Conservation (phyloP, 1,140 invertebrate genomes). For the Tetragnatha versicolor region DNA sequence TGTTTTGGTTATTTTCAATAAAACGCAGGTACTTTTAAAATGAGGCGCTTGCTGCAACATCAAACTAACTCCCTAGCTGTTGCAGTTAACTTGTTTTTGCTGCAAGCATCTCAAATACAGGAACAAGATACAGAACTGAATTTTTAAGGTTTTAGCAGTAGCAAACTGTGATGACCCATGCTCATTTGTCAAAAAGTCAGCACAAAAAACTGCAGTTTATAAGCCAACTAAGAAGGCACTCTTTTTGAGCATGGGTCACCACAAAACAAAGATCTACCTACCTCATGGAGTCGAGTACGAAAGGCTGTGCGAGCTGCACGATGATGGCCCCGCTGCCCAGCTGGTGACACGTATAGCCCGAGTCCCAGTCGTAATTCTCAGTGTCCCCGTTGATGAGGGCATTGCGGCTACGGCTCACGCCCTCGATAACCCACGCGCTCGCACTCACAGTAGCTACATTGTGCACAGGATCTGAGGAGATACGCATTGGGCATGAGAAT, state of each 20-base stretch:
- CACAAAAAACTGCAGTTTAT: neutral
- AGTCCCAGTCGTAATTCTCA: constrained; percentile 97
- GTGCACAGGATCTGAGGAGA: constrained; percentile 75
- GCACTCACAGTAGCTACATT: constrained; percentile 91
- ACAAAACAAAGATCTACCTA: constrained; percentile 58
- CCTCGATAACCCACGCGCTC: constrained; percentile 93
- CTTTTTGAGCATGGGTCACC: neutral
- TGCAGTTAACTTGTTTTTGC: too few species aligned
- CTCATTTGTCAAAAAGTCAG: neutral
- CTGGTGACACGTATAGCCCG: constrained; percentile 98
- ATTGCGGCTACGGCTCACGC: constrained; percentile 89
- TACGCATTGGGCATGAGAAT: too few species aligned
- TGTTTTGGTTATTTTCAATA: too few species aligned
- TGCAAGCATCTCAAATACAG: too few species aligned
- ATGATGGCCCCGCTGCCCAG: constrained; percentile 93
- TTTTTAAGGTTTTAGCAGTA: too few species aligned
- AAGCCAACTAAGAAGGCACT: neutral
- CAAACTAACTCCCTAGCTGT: too few species aligned
- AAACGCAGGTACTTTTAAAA: too few species aligned
- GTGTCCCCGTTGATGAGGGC: constrained; percentile 95
- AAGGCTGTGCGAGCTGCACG: constrained; percentile 95
- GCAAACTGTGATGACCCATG: too few species aligned
- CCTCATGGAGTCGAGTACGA: constrained; percentile 89
- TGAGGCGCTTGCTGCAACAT: too few species aligned
- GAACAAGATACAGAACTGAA: too few species aligned